These are phyloP conservation scores for Oncorhynchus nerka DNA, from an alignment of 2,113 vertebrate genomes.

Conservation along the genomic window DNA sequence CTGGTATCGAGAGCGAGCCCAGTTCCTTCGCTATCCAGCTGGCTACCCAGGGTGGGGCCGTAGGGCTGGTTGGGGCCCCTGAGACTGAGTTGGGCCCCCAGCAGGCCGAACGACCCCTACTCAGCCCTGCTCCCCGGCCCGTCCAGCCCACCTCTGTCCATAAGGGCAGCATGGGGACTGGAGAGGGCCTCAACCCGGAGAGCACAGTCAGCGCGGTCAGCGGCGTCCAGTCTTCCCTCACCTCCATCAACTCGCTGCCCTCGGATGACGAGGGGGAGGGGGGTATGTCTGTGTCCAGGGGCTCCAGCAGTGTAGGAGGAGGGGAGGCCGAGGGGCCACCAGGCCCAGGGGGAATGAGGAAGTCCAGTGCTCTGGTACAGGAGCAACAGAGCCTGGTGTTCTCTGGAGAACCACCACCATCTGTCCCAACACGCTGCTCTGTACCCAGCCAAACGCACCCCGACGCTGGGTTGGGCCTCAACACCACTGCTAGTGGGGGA, in stretches of 20 bases:
- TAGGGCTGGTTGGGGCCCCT: conserved; percentile 49
- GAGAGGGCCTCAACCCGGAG: conserved; percentile 83
- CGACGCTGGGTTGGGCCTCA: neutral
- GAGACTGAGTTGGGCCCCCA: conserved; percentile 60
- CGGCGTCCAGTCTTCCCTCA: conserved; percentile 94
- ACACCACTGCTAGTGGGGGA: neutral
- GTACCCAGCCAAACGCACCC: neutral
- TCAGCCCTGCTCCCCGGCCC: conserved; percentile 73
- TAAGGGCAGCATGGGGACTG: conserved; percentile 66
- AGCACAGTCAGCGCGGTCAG: conserved; percentile 85
- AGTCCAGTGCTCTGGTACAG: conserved; percentile 78
- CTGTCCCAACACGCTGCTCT: neutral
- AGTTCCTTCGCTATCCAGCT: conserved; percentile 89
- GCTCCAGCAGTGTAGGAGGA: conserved; percentile 63
- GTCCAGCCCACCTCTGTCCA: conserved; percentile 75
- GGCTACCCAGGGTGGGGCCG: conserved; percentile 67
- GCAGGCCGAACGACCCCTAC: conserved; percentile 73
- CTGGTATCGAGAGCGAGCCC: conserved; percentile 93
- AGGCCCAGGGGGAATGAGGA: conserved; percentile 47
- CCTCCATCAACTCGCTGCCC: conserved; percentile 96
- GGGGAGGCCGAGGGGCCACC: conserved; percentile 54
- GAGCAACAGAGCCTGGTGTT: conserved; percentile 80
- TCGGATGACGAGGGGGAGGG: conserved; percentile 92
- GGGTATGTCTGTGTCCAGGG: conserved; percentile 79
- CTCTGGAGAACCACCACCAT: conserved; percentile 56